Percentiles rank a stretch among this genome's conserved stretches.
phyloP scores from a whole-genome alignment of 2,797 vertebrate genomes.

The Remorina albescens region DNA sequence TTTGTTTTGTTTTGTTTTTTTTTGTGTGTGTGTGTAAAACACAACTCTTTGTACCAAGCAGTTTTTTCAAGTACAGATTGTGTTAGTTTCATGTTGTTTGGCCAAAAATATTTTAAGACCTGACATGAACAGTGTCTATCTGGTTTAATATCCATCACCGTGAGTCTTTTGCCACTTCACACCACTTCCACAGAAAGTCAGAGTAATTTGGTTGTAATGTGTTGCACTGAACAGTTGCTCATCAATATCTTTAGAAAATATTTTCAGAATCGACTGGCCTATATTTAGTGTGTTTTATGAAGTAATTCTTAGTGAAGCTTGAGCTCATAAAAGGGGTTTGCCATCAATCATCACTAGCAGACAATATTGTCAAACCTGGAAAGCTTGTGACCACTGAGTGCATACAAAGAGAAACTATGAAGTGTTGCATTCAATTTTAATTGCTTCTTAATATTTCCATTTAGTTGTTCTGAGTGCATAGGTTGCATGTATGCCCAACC shows the following conservation, averaged over 20 bases:
- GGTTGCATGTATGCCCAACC: slow-evolving; percentile 24
- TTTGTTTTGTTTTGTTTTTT: too few relatives aligned
- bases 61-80: not conserved
- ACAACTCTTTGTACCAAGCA: not conserved
- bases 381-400: not conserved
- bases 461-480: not conserved
- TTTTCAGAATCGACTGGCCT: not conserved
- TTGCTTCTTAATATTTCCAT: not conserved
- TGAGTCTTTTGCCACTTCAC: not conserved
- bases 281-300: not conserved
- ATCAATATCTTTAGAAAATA: not conserved
- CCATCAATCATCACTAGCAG: not conserved
- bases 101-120: not conserved
- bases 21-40: not conserved
- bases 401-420: not conserved
- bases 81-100: slow-evolving; percentile 4
- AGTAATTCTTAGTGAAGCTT: not conserved
- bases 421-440: not conserved
- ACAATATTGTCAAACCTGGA: not conserved
- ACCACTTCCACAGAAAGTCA: not conserved
- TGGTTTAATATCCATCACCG: not conserved
- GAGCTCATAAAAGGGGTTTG: not conserved
- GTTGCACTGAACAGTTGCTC: not conserved
- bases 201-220: not conserved
- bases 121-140: not conserved